Base-by-base conservation (phyloP, 2,797 vertebrate species). In the Prionace glauca region DNA sequence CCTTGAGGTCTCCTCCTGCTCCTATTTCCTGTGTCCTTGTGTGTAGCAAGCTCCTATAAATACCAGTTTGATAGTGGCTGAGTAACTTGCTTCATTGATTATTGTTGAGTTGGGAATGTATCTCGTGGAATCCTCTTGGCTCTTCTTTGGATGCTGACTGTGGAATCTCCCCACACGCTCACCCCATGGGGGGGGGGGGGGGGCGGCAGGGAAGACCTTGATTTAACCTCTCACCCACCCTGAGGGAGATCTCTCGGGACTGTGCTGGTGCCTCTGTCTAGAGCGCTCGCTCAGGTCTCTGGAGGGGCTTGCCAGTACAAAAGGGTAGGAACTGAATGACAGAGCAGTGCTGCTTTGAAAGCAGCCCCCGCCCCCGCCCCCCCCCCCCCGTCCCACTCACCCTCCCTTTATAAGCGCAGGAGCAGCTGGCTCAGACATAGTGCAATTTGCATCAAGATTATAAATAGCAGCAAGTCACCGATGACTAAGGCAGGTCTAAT, bases 381-480 rank as follows among this genome's bases (percentile, higher is more conserved):
- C 45, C 45, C 45, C 45, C 45, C 3, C 45, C 45, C 0, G 41
- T 1, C 45, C 45, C 45, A 2, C 45, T 50, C 45, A 50, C 45
- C 50, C 3, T 56, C 50, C 50, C 50, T 56, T 36, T 36, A 62
- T n/a, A n/a, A 67, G 7, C 3, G 2, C 18, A 45, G 65, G 67
- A 36, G 2, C 20, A 29, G 91, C 62, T 93, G 32, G 36, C 91
- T 71, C n/a, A 67, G 36, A 36, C 22, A 36, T 26, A 22, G n/a
- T 71, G n/a, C 29, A 90, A 20, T 93, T 71, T 93, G 91, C n/a
- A 69, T 93, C 18, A 69, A 29, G 22, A 50, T 94, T 72, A 94
- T 71, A 94, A 94, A 94, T 94, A 94, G 65, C 69, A 0, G 67
- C 69, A 45, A 94, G 69, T 94, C 92, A 94, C 26, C 24, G n/a